These are phyloP conservation scores for Corydoras maculifer DNA, from an alignment of 2,113 vertebrate species.

Conservation along the genomic window DNA sequence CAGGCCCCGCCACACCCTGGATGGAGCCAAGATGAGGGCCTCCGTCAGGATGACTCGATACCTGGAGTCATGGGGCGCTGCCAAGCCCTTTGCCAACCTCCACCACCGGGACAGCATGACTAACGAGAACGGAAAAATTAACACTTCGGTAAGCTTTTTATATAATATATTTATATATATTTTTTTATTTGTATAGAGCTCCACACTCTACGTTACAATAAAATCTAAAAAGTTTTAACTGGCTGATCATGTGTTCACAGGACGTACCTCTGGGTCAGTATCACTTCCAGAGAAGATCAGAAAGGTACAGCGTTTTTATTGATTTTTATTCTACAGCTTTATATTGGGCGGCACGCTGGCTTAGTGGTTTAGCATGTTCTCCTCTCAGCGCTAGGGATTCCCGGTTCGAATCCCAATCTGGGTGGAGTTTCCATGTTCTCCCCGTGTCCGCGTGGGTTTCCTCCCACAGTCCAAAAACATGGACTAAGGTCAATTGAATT, in stretches of 20 bases:
- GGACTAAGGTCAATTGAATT: too few species aligned
- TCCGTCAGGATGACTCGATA: constrained; percentile 97
- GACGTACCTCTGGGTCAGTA: constrained; percentile 93
- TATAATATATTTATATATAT: not conserved
- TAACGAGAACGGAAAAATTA: constrained; percentile 96
- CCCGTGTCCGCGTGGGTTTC: too few species aligned
- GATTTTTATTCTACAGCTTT: constrained; percentile 14
- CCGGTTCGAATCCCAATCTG: too few species aligned
- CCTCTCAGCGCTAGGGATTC: too few species aligned
- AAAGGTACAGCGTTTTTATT: constrained; percentile 70
- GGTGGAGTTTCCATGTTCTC: too few species aligned
- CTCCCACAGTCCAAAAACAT: too few species aligned
- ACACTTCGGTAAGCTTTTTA: constrained; percentile 74
- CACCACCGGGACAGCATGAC: constrained; percentile 98
- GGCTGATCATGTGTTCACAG: constrained; percentile 54
- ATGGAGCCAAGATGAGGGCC: constrained; percentile 92
- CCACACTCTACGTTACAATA: too few species aligned
- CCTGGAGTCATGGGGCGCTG: constrained; percentile 95
- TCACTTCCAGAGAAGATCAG: constrained; percentile 88
- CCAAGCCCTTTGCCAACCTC: constrained; percentile 93
- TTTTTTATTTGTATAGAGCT: too few species aligned
- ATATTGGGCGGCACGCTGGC: too few species aligned
- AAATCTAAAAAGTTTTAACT: too few species aligned
- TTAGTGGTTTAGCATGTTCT: too few species aligned
- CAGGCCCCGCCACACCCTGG: constrained; percentile 73